phyloP scores from a whole-genome alignment of 37 sponge, comb jelly and placozoan genomes.

The Spongia lamella region DNA sequence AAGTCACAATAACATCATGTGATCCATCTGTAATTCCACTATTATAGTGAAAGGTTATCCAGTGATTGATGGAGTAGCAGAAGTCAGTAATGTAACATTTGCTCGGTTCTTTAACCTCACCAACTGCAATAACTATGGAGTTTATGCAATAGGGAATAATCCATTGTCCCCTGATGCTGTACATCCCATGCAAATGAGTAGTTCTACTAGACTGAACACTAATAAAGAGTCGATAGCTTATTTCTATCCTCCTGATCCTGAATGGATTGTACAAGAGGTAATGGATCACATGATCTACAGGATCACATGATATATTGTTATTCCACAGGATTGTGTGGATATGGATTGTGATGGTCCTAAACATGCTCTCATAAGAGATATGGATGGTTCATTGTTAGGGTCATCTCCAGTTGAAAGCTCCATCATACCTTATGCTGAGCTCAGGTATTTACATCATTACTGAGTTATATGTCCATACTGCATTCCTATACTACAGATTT shows the following conservation, averaged over 20 bases:
- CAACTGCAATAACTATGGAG: conserved; percentile 36
- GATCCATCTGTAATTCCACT: too few relatives aligned
- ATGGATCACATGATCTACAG: too few relatives aligned
- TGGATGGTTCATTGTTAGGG: conserved; percentile 78
- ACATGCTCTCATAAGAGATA: conserved; percentile 81
- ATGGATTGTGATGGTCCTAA: conserved; percentile 99
- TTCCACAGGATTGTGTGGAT: conserved; percentile 84
- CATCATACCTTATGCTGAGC: conserved; percentile 73
- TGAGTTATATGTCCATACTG: neutral
- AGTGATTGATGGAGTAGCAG: conserved; percentile 64
- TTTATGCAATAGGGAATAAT: conserved; percentile 75
- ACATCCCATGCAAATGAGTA: conserved; percentile 62
- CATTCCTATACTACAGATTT: conserved; percentile 24
- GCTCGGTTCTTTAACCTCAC: conserved; percentile 47
- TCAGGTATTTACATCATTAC: conserved; percentile 36
- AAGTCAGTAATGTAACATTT: conserved; percentile 44
- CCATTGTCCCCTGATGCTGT: conserved; percentile 83
- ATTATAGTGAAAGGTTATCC: conserved; percentile 82
- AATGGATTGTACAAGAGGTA: conserved; percentile 90
- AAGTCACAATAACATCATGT: conserved; percentile 9
- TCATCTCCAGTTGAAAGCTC: conserved; percentile 48
- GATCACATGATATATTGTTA: too few relatives aligned
- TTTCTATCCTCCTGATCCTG: conserved; percentile 74
- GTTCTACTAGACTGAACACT: conserved; percentile 48
- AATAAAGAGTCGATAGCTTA: conserved; percentile 24